Evolutionary conservation across 1,140 invertebrate genomes (phyloP).

Genomic region (Cydia pomonella): DNA sequence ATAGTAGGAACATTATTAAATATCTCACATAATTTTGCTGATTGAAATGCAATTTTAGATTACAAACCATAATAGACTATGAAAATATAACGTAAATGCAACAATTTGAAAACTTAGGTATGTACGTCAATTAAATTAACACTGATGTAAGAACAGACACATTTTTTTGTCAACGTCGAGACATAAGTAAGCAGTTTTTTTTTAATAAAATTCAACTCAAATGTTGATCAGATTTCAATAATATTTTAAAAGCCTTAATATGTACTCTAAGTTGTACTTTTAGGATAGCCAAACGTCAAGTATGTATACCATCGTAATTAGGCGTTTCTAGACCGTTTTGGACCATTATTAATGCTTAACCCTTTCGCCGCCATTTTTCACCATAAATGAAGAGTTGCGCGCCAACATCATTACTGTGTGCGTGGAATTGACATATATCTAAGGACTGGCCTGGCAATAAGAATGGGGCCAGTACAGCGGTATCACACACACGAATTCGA

Average conservation of each 20-base stretch:
- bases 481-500: too few species aligned
- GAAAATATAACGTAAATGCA: slow-evolving; percentile 31
- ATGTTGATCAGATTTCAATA: neutral
- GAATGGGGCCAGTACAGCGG: too few species aligned
- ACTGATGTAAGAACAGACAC: neutral
- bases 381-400: too few species aligned
- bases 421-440: too few species aligned
- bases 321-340: neutral
- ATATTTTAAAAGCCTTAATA: neutral
- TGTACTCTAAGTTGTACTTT: neutral
- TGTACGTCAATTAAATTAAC: neutral
- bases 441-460: too few species aligned
- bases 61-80: slow-evolving; percentile 28
- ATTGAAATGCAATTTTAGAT: slow-evolving; percentile 38
- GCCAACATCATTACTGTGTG: too few species aligned
- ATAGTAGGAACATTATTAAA: slow-evolving; percentile 62
- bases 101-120: slow-evolving; percentile 26
- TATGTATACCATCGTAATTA: neutral
- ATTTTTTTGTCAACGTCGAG: neutral
- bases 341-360: neutral
- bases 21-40: slow-evolving; percentile 40
- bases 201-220: neutral
- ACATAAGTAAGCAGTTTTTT: neutral
- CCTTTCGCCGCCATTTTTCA: neutral
- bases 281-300: neutral